Evolutionary conservation across 2,888 invertebrate genomes (phyloP), one percentile per base, ranked within the genome.

Genomic region (Acanthococcus lagerstroemiae): DNA sequence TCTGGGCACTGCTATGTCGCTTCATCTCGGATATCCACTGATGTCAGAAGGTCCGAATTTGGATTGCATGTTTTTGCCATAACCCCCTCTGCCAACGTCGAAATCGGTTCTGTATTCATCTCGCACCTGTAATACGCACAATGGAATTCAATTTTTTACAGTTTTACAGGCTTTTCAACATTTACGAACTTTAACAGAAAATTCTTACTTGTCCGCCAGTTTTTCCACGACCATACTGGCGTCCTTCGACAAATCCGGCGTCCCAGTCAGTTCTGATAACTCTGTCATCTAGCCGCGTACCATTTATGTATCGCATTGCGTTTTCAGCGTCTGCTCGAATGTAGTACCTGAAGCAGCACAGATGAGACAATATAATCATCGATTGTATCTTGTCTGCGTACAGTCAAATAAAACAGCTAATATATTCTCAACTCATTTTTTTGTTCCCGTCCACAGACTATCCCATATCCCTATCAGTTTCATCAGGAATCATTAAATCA

Each of bases 241-340:
- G 81, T 2, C 99, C 99, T 79, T 99, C 99, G 69, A 91, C 84
- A 77, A 99, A 99, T 1, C 99, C 99, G 30, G 96, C 96, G 78
- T 99, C 99, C 96, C 96, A 99, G 77, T 99, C 99, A 66, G 95
- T 93, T 73, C 99, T 83, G 54, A 99, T 91, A 69, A 96, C 89
- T 74, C 99, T 83, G 75, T 99, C 99, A 77, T 99, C 99, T 58
- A 99, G 79, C 71, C 95, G 81, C 0, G 97, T 97, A 1, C 95
- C 95, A 79, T 97, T 97, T 37, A 99, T 83, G 75, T 91, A 99
- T 71, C 95, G 83, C 84, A 90, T 86, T 75, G 89, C 86, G 71
- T 84, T 81, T 76, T 91, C 90, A 2, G 88, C 83, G 76, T 90
- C 90, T 0, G 73, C 72, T 72, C 90, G 80, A 21, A 77, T 78